Conservation (phyloP, 2,888 invertebrate species). For the Anagyrus pseudococci region DNA sequence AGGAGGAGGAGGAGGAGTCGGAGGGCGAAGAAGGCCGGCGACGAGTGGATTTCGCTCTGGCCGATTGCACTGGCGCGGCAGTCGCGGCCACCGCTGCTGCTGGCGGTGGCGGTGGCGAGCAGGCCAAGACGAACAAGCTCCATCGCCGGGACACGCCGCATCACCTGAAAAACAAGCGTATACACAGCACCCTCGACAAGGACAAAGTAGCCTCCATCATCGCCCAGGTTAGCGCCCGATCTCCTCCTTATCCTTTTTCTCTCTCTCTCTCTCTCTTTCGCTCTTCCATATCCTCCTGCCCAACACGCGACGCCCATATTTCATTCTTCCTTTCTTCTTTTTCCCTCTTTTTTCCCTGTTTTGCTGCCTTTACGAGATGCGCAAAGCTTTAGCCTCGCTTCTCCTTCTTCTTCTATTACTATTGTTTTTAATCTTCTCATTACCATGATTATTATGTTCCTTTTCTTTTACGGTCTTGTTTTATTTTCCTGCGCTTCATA, state of each 20-base stretch:
- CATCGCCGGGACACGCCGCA: constrained; percentile 97
- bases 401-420: too few relatives aligned
- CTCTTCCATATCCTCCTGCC: too few relatives aligned
- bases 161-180: constrained; percentile 97
- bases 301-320: too few relatives aligned
- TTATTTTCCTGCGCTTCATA: too few relatives aligned
- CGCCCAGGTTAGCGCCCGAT: constrained; percentile 66
- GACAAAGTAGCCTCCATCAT: constrained; percentile 78
- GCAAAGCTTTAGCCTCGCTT: too few relatives aligned
- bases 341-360: too few relatives aligned
- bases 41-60: constrained; percentile 59
- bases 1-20: constrained; percentile 66
- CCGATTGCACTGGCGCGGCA: constrained; percentile 62
- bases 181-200: constrained; percentile 72
- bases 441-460: too few relatives aligned
- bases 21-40: constrained; percentile 69
- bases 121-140: constrained; percentile 69
- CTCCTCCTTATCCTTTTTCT: neutral
- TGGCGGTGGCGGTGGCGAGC: constrained; percentile 63
- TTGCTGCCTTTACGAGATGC: too few relatives aligned
- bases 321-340: neutral
- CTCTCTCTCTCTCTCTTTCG: neutral
- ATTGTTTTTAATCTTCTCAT: too few relatives aligned
- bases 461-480: too few relatives aligned
- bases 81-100: constrained; percentile 60